These are phyloP conservation scores for Hydrocynus forskahlii DNA, from an alignment of 2,797 vertebrate genomes.

Conservation along the genomic window DNA sequence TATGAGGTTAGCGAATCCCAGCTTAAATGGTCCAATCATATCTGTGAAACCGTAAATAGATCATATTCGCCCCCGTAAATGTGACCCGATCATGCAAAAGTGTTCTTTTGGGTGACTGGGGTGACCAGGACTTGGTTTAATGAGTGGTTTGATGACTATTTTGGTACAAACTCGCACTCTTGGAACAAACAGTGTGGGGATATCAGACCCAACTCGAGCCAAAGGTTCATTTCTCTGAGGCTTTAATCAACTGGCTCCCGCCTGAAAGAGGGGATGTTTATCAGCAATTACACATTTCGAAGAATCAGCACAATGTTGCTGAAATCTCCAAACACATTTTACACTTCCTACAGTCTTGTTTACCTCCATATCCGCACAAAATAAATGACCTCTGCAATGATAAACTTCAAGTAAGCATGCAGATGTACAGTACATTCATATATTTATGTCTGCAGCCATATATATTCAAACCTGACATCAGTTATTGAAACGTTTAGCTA, in stretches of 20 bases:
- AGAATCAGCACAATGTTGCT: slow-evolving; percentile 64
- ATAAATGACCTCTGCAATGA: slow-evolving; percentile 9
- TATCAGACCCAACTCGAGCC: slow-evolving; percentile 50
- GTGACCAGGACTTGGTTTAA: slow-evolving; percentile 44
- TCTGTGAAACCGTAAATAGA: slow-evolving; percentile 56
- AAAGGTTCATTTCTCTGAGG: slow-evolving; percentile 45
- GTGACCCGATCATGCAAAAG: slow-evolving; percentile 25
- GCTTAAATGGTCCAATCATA: slow-evolving; percentile 54
- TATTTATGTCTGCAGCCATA: background rate
- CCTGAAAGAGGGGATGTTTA: slow-evolving; percentile 48
- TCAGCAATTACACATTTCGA: slow-evolving; percentile 63
- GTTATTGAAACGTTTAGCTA: slow-evolving; percentile 36
- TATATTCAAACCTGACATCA: slow-evolving; percentile 10
- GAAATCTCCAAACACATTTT: slow-evolving; percentile 67
- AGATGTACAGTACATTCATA: background rate
- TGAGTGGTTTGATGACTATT: slow-evolving; percentile 40
- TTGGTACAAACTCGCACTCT: slow-evolving; percentile 44
- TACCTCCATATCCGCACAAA: slow-evolving; percentile 33
- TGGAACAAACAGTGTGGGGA: slow-evolving; percentile 50
- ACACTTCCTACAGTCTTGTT: slow-evolving; percentile 63
- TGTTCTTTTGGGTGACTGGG: slow-evolving; percentile 42
- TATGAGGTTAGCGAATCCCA: slow-evolving; percentile 50
- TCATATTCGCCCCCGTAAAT: slow-evolving; percentile 39
- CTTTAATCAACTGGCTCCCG: slow-evolving; percentile 60
- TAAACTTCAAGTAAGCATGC: background rate